Evolutionary conservation across 2,113 vertebrate species (phyloP), one percentile per base, ranked within the genome.

Genomic region (Tympanuchus pallidicinctus): DNA sequence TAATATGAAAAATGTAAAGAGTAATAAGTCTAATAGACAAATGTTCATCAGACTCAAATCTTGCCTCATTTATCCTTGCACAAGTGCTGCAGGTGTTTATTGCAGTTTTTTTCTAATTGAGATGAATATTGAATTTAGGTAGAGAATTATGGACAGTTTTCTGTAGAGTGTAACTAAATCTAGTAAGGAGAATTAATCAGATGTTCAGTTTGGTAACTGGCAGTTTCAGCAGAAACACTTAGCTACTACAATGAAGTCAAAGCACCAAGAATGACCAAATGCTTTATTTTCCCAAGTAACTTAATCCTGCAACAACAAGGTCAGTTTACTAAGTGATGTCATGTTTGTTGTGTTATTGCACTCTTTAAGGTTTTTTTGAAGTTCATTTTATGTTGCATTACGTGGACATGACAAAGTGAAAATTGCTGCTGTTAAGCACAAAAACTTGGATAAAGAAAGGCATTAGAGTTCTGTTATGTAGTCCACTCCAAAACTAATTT

Each of bases 121-220:
- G 74, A 85, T 66, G 15, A 79, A 86, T 88, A 96, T 87, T 93
- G 90, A 94, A 90, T 91, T 89, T 85, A 47, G 25, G 72, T 75
- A 75, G 16, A 82, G 85, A 92, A 89, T 72, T 64, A 88, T 40
- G 24, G 57, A 65, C 7, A 67, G 1, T 45, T 70, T 90, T 92
- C 78, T 60, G 24, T 6, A 50, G 22, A 40, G 57, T 83, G 59
- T 4, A 50, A 43, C 19, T 92, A 82, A 89, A 84, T 64, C 40
- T 78, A 19, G 10, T 94, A 94, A 90, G 78, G 56, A 83, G 83
- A 92, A 88, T 95, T 67, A 87, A 79, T 79, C 30, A 76, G 65
- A 50, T 86, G 4, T 20, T 65, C 56, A 15, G 16, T 78, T 86
- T 93, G 30, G 20, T 72, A 88, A 86, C 43, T 77, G 64, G 11